Evolutionary conservation across 2,797 vertebrate species (phyloP), one percentile per base, ranked within the genome.

Genomic region (Halcyon smyrnensis): DNA sequence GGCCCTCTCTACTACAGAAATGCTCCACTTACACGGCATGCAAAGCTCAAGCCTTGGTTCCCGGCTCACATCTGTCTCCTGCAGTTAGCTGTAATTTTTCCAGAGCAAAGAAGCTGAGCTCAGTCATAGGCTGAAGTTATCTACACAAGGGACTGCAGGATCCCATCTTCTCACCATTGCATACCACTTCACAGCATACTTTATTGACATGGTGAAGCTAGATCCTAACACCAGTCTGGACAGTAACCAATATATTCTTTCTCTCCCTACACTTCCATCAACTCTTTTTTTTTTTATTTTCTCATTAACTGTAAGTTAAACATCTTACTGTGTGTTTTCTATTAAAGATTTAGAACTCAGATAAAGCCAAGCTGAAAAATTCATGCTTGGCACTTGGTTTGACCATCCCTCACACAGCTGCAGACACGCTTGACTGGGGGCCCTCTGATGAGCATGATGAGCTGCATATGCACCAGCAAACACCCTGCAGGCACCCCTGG

Each of bases 321-420:
- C 45, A 73, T 82, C 67, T 82, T 71, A 41, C 64, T 88, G 8
- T 36, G 41, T n/a, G 56, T 30, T 62, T 30, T 23, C 54, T 65
- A 67, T 89, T 70, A 89, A 91, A 91, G 70, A 96, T 82, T 92
- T n/a, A 96, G 67, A 73, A 78, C 32, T 59, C 6, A 13, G 69
- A 79, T 71, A 74, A 92, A 89, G 57, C 41, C 88, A 59, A 69
- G 15, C 32, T 94, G 78, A 92, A 95, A 91, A 95, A 83, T 86
- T 84, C 30, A 95, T 79, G 36, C 64, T 77, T 53, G 78, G 80
- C 80, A 30, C 62, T 93, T 80, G 32, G 11, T 90, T 68, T 88
- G 85, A 92, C 90, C 87, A 86, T 50, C 43, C 37, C 75, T 92
- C 79, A 30, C 56, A 53, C 32, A 87, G 82, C 50, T 92, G 79